Percentiles rank a stretch among this genome's conserved stretches.
Evolutionary conservation across 2,888 invertebrate genomes (phyloP).

Genomic region (Erebia epiphron): DNA sequence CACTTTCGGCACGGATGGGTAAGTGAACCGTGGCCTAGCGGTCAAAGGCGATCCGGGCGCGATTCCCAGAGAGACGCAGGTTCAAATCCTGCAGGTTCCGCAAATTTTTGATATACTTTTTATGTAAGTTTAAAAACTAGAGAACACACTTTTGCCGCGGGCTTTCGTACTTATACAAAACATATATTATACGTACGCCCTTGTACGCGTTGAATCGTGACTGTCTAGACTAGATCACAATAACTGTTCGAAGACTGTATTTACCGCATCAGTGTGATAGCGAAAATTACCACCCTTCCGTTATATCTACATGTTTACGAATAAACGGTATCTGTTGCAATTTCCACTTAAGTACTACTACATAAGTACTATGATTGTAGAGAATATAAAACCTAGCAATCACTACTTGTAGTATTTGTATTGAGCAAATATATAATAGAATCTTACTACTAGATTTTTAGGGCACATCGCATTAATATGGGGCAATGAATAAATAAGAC

Average conservation of each 20-base stretch:
- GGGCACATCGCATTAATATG: too few relatives aligned
- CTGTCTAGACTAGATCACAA: slow-evolving; percentile 24
- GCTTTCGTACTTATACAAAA: slow-evolving; percentile 12
- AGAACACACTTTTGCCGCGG: not conserved
- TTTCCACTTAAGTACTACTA: not conserved
- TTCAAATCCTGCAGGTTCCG: too few relatives aligned
- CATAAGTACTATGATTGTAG: not conserved
- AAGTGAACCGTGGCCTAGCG: too few relatives aligned
- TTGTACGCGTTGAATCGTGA: slow-evolving; percentile 28
- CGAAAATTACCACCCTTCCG: slow-evolving; percentile 16
- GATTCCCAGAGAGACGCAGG: too few relatives aligned
- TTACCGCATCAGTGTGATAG: slow-evolving; percentile 24
- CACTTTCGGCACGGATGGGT: too few relatives aligned
- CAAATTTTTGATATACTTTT: too few relatives aligned
- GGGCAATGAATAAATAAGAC: too few relatives aligned
- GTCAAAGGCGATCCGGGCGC: too few relatives aligned
- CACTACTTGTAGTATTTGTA: not conserved
- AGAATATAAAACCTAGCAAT: not conserved
- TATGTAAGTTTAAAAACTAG: too few relatives aligned
- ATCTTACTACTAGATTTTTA: too few relatives aligned
- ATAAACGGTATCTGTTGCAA: slow-evolving; percentile 9
- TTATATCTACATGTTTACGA: slow-evolving; percentile 11
- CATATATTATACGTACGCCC: slow-evolving; percentile 32
- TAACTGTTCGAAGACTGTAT: slow-evolving; percentile 23
- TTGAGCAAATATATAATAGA: not conserved